Evolutionary conservation across 92 coral and sea anemone species (phyloP), one percentile per base, ranked within the genome.

Genomic region (Epizoanthus rinbou): DNA sequence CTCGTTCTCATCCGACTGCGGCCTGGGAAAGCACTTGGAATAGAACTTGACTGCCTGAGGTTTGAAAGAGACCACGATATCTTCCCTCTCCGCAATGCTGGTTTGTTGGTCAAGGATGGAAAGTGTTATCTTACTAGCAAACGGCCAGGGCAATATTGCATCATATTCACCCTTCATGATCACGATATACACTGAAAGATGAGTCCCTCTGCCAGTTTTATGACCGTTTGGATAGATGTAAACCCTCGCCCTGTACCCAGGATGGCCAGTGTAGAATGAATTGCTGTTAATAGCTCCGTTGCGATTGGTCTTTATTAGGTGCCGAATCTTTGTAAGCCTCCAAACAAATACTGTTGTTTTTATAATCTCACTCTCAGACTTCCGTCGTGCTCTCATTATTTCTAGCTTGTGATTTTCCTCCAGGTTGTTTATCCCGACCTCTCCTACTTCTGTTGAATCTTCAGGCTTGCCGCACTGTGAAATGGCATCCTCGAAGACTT

Each of bases 131-230:
- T 88, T 90, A 68, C 87, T 87, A 8, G 67, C 88, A 54, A 95
- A 95, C 2, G 98, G 98, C 98, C 98, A 95, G 19, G 95, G 83
- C 50, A 95, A 64, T 57, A 95, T 54, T 22, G 89, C 90, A 54
- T 95, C 98, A 79, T 95, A 90, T 47, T 87, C 98, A 0, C 98
- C 98, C 25, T 87, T 86, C 98, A 90, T 92, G 63, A 95, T 54
- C 59, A 92, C 95, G 17, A 95, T 66, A 76, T 90, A 95, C 58
- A 85, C 69, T 41, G 98, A 95, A 16, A 95, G 1, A 60, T 90
- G 92, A 0, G 85, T 91, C 28, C 93, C 98, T 84, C 81, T 86
- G 0, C 89, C 98, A 8, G 21, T n/a, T 14, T 92, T 93, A 71
- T 92, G 94, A 2, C 98, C 98, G 72, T 95, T 91, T 37, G 91